Base-by-base conservation (phyloP, 2,113 vertebrate genomes). In the Sardina pilchardus region DNA sequence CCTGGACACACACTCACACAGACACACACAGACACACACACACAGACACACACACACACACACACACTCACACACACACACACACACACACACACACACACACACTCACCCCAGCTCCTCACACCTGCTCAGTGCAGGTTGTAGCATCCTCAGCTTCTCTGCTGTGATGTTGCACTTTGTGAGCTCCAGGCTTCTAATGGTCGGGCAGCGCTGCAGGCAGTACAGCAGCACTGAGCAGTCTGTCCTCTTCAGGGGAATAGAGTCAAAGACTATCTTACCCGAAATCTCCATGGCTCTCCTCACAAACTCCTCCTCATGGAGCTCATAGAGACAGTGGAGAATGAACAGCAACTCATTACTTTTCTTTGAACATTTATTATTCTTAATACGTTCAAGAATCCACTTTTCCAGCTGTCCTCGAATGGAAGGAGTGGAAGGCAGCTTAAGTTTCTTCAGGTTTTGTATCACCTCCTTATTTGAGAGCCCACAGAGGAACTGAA, bases 381-480 rank as follows among this genome's bases (percentile, higher is more conserved):
- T 42, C 4, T 42, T 4, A 42, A 88, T 10, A 30, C 82, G 42
- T n/a, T 44, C 16, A 4, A 8, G 45, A 6, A 88, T 43, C 87
- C 87, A 88, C 67, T 86, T n/a, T 12, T 82, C 30, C 45, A 88
- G 63, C 83, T 78, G 63, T 0, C 26, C 8, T 8, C 59, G 34
- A 21, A 84, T 78, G 17, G 19, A 0, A 0, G 19, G 16, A 21
- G 45, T 36, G 6, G 63, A 44, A 0, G 10, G 24, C 4, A 7
- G 71, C 4, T 47, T 8, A 30, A 53, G 63, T 21, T 84, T 48
- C 14, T 83, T 56, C 12, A 19, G 34, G 3, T 86, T 26, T 9
- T 59, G 24, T 17, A 7, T 81, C 16, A 84, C 39, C 19, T 84
- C 44, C 50, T 59, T 80, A 47, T 86, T 88, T 3, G 83, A 88